These are phyloP conservation scores for Agriotes lineatus DNA, from an alignment of 2,888 invertebrate species.

Conservation along the genomic window DNA sequence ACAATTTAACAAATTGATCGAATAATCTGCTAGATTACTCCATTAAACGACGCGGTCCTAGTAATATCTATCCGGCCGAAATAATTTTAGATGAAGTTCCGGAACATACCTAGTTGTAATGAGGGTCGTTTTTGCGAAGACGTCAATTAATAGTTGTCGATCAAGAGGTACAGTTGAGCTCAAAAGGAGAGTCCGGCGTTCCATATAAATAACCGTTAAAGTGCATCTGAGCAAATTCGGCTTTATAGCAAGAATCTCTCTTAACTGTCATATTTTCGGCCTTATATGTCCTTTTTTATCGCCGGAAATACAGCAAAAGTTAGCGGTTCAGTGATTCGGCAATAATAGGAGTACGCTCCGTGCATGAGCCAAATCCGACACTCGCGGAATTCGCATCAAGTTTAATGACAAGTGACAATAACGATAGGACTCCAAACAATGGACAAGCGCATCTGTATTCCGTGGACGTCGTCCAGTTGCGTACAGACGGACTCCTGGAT, in stretches of 20 bases:
- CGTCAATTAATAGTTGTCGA: neutral
- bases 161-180: slow-evolving; percentile 5
- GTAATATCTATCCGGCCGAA: slow-evolving; percentile 5
- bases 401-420: slow-evolving; percentile 53
- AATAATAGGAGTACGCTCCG: slow-evolving; percentile 45
- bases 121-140: slow-evolving; percentile 7
- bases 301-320: slow-evolving; percentile 51
- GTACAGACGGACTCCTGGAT: slow-evolving; percentile 6
- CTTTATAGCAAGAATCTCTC: slow-evolving; percentile 48
- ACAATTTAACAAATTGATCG: slow-evolving; percentile 14
- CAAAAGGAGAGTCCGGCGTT: slow-evolving; percentile 26
- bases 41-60: slow-evolving; percentile 1
- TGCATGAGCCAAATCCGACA: slow-evolving; percentile 43
- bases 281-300: slow-evolving; percentile 50
- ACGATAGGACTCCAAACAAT: slow-evolving; percentile 49
- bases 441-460: slow-evolving; percentile 41
- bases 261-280: slow-evolving; percentile 47
- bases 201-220: slow-evolving; percentile 50
- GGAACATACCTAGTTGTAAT: neutral
- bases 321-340: slow-evolving; percentile 50
- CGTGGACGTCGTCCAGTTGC: slow-evolving; percentile 31
- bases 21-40: slow-evolving; percentile 10
- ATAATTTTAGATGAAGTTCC: slow-evolving; percentile 10
- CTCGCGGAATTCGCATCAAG: slow-evolving; percentile 45
- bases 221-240: slow-evolving; percentile 48